Evolutionary conservation across 2,888 invertebrate genomes (phyloP), one percentile per base, ranked within the genome.

Genomic region (Electrophaes corylata): DNA sequence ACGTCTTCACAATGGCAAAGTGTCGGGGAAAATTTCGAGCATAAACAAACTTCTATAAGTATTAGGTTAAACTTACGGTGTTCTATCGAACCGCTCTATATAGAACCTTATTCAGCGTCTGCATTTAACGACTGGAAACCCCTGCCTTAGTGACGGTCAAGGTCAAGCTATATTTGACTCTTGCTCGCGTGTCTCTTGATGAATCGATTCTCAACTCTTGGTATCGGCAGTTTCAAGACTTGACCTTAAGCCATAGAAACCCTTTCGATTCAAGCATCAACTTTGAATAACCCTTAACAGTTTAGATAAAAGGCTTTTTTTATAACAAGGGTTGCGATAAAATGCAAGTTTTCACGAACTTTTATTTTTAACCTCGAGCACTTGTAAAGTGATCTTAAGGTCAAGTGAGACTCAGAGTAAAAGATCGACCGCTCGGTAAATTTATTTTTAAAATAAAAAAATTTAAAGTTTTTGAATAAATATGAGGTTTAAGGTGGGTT

Each of bases 131-230:
- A 57, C 46, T 33, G 37, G 37, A 45, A 18, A 57, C 50, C 62
- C 31, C 19, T 26, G 29, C 41, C n/a, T 43, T 44, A 44, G 41
- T 46, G 37, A 57, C 14, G 57, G 65, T 57, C 67, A 67, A 64
- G 67, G 67, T 57, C 44, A 46, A 29, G 20, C 51, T 52, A 54
- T 60, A 48, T 62, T 60, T 52, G 57, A 57, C 59, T 57, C 49
- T 64, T 52, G 47, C 51, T 68, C 65, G 70, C 70, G 70, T 70
- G 68, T 58, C 57, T 62, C 63, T 65, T 61, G 46, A 64, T 52
- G 19, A 63, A 67, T 70, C 60, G 66, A 70, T 70, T 45, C 39
- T 31, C 31, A 50, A 55, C 52, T 52, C 58, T 64, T 45, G 23
- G 52, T 52, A 61, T 60, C 49, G 44, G 16, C 12, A 23, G 20